A percentile compares a stretch with the other conserved stretches of the same genome.
phyloP scores from a whole-genome alignment of 2,797 vertebrate species.

The Lycodopsis pacificus region DNA sequence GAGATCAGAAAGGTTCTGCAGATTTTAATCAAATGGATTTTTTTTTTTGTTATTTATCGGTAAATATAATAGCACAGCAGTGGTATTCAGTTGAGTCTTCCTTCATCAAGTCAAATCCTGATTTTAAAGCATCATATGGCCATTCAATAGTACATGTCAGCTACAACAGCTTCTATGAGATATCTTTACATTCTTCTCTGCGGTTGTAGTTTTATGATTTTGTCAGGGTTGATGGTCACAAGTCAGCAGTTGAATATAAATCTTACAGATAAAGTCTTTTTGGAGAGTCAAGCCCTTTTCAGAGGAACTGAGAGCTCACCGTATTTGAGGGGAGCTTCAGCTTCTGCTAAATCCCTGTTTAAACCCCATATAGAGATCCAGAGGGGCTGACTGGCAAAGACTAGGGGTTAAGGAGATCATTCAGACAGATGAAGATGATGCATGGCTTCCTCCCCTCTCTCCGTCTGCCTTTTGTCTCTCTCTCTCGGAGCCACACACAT shows the following conservation, averaged over 20 bases:
- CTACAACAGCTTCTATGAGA: neutral
- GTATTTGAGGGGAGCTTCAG: conserved; percentile 63
- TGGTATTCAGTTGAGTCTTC: neutral
- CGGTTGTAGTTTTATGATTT: conserved; percentile 50
- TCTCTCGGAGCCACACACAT: conserved; percentile 11
- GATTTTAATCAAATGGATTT: neutral
- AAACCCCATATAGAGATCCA: conserved; percentile 66
- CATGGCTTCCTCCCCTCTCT: conserved; percentile 40
- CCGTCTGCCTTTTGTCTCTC: conserved; percentile 37
- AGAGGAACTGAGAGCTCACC: conserved; percentile 56
- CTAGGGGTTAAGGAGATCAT: conserved; percentile 70
- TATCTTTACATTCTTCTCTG: neutral
- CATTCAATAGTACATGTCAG: conserved; percentile 13
- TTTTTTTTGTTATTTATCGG: neutral
- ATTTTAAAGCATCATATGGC: neutral
- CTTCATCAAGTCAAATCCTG: neutral
- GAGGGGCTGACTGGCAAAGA: conserved; percentile 57
- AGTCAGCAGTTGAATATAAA: conserved; percentile 70
- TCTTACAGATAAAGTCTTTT: conserved; percentile 65
- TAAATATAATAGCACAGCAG: neutral
- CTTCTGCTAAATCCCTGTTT: conserved; percentile 71
- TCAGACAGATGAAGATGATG: conserved; percentile 70
- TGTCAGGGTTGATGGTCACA: conserved; percentile 49
- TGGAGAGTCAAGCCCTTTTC: conserved; percentile 39
- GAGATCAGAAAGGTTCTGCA: neutral